A percentile compares a stretch with the other conserved stretches of the same genome.
These are phyloP conservation scores for Todiramphus saurophagus DNA, from an alignment of 2,113 vertebrate genomes.

Conservation along the genomic window DNA sequence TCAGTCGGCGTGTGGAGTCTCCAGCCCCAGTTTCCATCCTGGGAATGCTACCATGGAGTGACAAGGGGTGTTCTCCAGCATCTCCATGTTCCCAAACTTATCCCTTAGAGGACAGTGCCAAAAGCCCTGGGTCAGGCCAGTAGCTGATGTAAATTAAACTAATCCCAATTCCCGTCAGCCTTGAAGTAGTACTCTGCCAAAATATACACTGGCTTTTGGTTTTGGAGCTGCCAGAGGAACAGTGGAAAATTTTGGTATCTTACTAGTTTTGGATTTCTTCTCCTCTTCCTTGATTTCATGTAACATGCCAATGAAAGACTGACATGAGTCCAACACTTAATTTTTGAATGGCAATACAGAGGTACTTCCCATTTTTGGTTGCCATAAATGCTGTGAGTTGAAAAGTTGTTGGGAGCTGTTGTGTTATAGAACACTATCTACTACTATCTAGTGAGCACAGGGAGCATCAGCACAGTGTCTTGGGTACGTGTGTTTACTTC, in stretches of 20 bases:
- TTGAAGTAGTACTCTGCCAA: neutral
- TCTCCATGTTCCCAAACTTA: neutral
- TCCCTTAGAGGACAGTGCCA: neutral
- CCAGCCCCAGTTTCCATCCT: neutral
- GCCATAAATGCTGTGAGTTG: neutral
- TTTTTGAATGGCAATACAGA: neutral
- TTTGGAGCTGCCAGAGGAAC: neutral
- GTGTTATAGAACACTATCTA: neutral
- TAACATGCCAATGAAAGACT: neutral
- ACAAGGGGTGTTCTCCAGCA: neutral
- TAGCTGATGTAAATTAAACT: constrained; percentile 8
- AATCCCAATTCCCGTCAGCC: neutral
- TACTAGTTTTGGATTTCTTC: neutral
- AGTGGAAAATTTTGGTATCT: neutral
- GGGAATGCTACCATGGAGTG: accelerated
- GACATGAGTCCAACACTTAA: neutral
- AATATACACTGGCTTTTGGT: neutral
- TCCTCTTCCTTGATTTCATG: neutral
- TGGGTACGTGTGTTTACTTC: accelerated
- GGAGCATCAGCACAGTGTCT: neutral
- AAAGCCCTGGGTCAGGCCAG: neutral
- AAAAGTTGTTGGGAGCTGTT: neutral
- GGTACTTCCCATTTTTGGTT: neutral
- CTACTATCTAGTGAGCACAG: neutral
- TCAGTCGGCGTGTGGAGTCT: accelerated